Conservation (phyloP, 2,113 vertebrate genomes). For the Microtus richardsoni region DNA sequence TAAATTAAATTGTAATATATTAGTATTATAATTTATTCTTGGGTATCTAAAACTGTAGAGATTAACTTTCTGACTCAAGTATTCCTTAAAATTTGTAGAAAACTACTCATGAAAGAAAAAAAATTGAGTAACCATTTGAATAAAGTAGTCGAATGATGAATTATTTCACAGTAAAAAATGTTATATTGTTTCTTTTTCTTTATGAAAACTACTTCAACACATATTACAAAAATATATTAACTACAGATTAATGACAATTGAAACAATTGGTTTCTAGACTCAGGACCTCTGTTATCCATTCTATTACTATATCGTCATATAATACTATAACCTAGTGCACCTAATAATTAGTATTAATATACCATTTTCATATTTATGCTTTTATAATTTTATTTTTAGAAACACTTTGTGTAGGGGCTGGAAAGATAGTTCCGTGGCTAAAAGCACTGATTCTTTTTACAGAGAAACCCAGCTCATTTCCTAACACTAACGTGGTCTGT, state of each 20-base stretch:
- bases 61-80: neutral
- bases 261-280: neutral
- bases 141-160: neutral
- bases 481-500: neutral
- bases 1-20: slow-evolving; percentile 25
- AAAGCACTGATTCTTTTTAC: neutral
- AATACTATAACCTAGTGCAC: neutral
- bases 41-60: neutral
- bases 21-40: neutral
- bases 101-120: neutral
- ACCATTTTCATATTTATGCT: neutral
- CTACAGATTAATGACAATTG: neutral
- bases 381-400: neutral
- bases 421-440: neutral
- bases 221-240: neutral
- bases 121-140: neutral
- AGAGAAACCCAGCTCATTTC: neutral
- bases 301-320: neutral
- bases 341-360: neutral
- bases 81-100: neutral
- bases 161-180: neutral
- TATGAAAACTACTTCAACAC: neutral
- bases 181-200: neutral
- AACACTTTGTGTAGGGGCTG: neutral
- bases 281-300: neutral